Evolutionary conservation across 2,888 invertebrate species (phyloP).

Genomic region (Rhamnusium bicolor): DNA sequence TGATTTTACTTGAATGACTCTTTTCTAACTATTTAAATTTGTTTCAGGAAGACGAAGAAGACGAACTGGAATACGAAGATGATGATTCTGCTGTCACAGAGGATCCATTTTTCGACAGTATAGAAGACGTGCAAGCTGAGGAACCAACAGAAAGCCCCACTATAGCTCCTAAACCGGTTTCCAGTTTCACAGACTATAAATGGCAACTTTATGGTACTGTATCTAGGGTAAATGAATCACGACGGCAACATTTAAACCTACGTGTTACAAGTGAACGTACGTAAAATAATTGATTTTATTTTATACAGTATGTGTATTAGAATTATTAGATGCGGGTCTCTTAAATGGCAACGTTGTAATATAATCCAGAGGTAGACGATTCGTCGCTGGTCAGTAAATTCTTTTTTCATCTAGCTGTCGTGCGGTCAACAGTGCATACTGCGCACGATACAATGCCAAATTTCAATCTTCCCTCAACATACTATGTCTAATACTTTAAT

Average conservation of each 20-base stretch:
- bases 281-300: conserved; percentile 32
- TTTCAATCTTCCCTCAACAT: no score
- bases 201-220: conserved; percentile 68
- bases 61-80: conserved; percentile 61
- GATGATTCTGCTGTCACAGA: conserved; percentile 64
- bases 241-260: conserved; percentile 60
- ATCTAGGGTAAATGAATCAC: conserved; percentile 64
- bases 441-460: no score
- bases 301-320: no score
- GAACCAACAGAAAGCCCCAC: conserved; percentile 54
- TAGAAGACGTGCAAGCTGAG: conserved; percentile 62
- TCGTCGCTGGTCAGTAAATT: no score
- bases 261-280: conserved; percentile 58
- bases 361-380: no score
- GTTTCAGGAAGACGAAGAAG: conserved; percentile 63
- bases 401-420: no score
- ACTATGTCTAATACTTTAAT: no score
- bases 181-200: conserved; percentile 65
- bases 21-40: conserved; percentile 30
- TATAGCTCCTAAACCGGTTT: conserved; percentile 37
- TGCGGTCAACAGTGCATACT: no score
- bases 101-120: conserved; percentile 65
- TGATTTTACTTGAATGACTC: no score
- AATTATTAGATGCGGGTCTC: no score
- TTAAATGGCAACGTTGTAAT: no score